phyloP scores from a whole-genome alignment of 2,888 invertebrate genomes.

The Elmis aenea region DNA sequence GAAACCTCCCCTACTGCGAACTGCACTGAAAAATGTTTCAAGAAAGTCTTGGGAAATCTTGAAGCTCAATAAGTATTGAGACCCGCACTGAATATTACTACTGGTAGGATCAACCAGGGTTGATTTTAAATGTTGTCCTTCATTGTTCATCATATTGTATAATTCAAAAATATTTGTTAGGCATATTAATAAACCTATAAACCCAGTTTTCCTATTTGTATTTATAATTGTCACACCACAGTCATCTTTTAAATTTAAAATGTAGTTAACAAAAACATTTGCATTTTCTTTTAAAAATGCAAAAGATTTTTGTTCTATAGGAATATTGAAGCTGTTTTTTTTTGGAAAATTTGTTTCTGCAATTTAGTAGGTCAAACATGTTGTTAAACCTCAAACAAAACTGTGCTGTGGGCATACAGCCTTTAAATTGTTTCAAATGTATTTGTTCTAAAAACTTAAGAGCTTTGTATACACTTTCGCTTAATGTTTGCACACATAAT shows the following conservation, averaged over 20 bases:
- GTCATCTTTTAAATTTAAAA: slow-evolving; percentile 9
- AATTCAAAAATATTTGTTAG: slow-evolving; percentile 8
- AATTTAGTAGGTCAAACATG: slow-evolving; percentile 30
- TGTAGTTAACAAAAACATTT: slow-evolving; percentile 4
- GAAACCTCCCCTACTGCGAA: slow-evolving; percentile 17
- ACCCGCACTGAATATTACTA: neutral
- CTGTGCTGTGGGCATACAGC: slow-evolving; percentile 18
- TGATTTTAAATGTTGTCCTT: slow-evolving; percentile 4
- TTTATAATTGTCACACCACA: slow-evolving; percentile 5
- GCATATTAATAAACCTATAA: slow-evolving; percentile 12
- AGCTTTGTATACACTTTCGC: slow-evolving; percentile 23
- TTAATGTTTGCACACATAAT: slow-evolving; percentile 27
- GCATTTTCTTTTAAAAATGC: slow-evolving; percentile 2
- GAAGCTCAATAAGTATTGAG: too few species aligned
- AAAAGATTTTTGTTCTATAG: neutral
- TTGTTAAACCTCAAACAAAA: slow-evolving; percentile 25
- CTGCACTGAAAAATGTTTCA: slow-evolving; percentile 21
- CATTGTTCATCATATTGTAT: too few species aligned
- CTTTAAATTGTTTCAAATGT: slow-evolving; percentile 14
- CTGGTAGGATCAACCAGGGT: neutral
- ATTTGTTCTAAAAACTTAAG: slow-evolving; percentile 15
- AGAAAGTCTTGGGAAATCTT: slow-evolving; percentile 23
- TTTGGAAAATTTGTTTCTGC: slow-evolving; percentile 16
- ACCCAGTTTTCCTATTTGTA: slow-evolving; percentile 8
- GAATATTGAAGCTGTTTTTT: slow-evolving; percentile 9